Base-by-base conservation (phyloP, 2,888 invertebrate genomes). In the Eupithecia subumbrata region DNA sequence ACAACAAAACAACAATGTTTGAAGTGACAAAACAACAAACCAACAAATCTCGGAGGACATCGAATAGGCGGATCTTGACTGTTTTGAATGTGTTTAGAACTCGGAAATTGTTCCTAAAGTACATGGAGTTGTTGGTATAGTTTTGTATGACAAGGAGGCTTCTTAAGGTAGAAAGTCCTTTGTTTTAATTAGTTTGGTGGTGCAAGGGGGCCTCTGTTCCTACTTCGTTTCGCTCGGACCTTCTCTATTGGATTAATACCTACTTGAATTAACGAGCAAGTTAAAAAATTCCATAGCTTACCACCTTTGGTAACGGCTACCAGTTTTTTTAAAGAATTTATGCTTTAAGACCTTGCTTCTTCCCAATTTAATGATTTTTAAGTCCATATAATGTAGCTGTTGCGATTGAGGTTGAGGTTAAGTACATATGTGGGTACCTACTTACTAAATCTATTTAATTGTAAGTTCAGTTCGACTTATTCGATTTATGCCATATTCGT, bases 11-110 rank as follows among this genome's bases (percentile, higher is more conserved):
- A 75, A 76, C 71, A 77, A 56, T 68, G 72, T 76, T 75, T 48
- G 77, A 78, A 79, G 75, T 81, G 76, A 68, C 79, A 79, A 75
- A 81, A 78, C 80, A 81, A 74, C 77, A 63, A 78, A 74, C 64
- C 71, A 69, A 76, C 76, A 76, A 81, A 81, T 82, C 79, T 74
- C 66, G 45, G 69, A 37, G 71, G 72, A 83, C 83, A 82, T 45
- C 30, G 75, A 77, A 81, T 60, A 71, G 83, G 83, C 83, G 83
- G 73, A 5, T 71, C 16, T 60, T 16, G 43, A 18, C 76, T 67
- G 66, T n/a, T 67, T 68, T 43, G 68, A 43, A 68, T 68, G 68
- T 68, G 68, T 68, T 68, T 60, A 22, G 60, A 25, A 25, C 60
- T 60, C 14, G 22, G 25, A 60, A 60, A 67, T 40, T 43, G n/a